These are phyloP conservation scores for Emmelina monodactyla DNA, from an alignment of 2,888 invertebrate genomes.

Conservation along the genomic window DNA sequence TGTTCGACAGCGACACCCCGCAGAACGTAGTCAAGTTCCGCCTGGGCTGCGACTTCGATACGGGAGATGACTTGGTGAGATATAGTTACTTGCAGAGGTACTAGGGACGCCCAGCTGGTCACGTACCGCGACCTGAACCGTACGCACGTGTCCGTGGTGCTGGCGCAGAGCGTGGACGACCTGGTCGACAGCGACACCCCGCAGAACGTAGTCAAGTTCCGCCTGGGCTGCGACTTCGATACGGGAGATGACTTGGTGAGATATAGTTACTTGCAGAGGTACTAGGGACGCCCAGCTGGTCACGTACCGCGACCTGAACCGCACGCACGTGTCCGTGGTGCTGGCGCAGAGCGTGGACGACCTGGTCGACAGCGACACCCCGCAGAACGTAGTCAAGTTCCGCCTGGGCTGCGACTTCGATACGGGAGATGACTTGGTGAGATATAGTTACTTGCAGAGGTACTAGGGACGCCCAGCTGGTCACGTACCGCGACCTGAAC, in stretches of 20 bases:
- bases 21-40: constrained; percentile 85
- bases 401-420: constrained; percentile 78
- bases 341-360: constrained; percentile 80
- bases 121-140: constrained; percentile 77
- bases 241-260: constrained; percentile 71
- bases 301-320: constrained; percentile 76
- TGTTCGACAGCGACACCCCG: constrained; percentile 82
- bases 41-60: constrained; percentile 75
- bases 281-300: constrained; percentile 77
- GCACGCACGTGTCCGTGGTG: constrained; percentile 78
- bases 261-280: too few species aligned
- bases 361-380: constrained; percentile 81
- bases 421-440: constrained; percentile 71
- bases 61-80: constrained; percentile 72
- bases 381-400: constrained; percentile 84
- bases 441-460: too few species aligned
- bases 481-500: constrained; percentile 78
- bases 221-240: constrained; percentile 77
- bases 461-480: constrained; percentile 75
- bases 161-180: constrained; percentile 80
- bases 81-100: too few species aligned
- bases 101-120: constrained; percentile 76
- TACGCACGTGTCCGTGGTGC: constrained; percentile 77
- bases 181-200: constrained; percentile 83
- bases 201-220: constrained; percentile 83